phyloP scores from a whole-genome alignment of 2,888 invertebrate species.

The Cantharis lateralis region DNA sequence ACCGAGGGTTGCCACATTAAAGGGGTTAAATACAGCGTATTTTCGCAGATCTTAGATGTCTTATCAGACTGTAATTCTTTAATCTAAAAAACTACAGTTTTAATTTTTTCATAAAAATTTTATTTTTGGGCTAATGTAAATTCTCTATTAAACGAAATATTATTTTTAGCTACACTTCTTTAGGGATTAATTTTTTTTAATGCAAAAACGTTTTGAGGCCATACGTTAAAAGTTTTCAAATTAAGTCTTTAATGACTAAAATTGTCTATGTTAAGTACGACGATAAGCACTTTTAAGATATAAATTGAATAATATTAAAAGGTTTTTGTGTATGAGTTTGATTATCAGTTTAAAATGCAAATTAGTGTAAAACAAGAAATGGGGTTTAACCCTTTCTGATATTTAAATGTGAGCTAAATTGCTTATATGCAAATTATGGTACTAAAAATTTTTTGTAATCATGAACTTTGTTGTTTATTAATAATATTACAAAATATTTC shows the following conservation, averaged over 20 bases:
- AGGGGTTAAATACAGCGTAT: background rate
- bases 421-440: background rate
- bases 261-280: background rate
- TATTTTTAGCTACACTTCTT: background rate
- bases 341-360: conserved; percentile 20
- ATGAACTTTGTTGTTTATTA: background rate
- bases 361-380: conserved; percentile 17
- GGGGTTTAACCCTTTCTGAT: conserved; percentile 18
- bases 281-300: background rate
- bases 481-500: background rate
- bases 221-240: background rate
- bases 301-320: background rate
- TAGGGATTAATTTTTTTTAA: background rate
- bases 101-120: background rate
- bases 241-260: background rate
- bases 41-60: background rate
- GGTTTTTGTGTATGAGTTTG: background rate
- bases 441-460: background rate
- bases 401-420: conserved; percentile 1
- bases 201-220: background rate
- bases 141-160: background rate
- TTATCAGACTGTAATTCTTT: background rate
- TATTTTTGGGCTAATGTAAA: background rate
- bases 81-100: too few species aligned
- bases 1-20: background rate